These are phyloP conservation scores for Rhopalosiphum padi DNA, from an alignment of 1,140 invertebrate species.

Conservation along the genomic window DNA sequence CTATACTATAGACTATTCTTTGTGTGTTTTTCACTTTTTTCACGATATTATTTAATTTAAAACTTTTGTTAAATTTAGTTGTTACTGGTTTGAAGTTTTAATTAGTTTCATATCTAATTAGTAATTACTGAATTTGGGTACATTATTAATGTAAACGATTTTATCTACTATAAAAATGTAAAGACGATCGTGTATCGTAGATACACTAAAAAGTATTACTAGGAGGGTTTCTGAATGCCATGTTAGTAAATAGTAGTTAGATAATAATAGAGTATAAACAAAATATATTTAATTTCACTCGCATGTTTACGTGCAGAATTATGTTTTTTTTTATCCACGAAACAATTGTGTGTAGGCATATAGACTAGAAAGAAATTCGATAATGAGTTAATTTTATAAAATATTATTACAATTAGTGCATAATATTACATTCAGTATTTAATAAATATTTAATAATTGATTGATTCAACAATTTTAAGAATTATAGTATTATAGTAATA, in stretches of 20 bases:
- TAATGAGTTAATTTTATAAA: not conserved
- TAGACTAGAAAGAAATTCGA: not conserved
- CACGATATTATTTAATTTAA: not conserved
- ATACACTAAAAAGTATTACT: not conserved
- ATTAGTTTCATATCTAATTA: not conserved
- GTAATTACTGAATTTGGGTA: not conserved
- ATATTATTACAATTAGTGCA: not conserved
- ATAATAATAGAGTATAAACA: too few species aligned
- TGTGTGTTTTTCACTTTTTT: not conserved
- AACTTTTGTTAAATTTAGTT: not conserved
- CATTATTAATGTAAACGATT: not conserved
- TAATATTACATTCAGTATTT: not conserved
- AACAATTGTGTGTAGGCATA: not conserved
- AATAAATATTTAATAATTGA: not conserved
- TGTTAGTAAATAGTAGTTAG: too few species aligned
- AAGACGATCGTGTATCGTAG: not conserved
- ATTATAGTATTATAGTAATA: not conserved
- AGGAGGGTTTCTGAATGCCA: not conserved
- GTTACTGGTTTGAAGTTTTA: not conserved
- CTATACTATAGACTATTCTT: not conserved
- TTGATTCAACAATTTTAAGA: not conserved
- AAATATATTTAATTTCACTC: not conserved
- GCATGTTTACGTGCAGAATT: not conserved
- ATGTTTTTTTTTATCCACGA: not conserved
- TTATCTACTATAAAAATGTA: not conserved